Conservation (phyloP, 2,797 vertebrate genomes). For the Channallabes apus region DNA sequence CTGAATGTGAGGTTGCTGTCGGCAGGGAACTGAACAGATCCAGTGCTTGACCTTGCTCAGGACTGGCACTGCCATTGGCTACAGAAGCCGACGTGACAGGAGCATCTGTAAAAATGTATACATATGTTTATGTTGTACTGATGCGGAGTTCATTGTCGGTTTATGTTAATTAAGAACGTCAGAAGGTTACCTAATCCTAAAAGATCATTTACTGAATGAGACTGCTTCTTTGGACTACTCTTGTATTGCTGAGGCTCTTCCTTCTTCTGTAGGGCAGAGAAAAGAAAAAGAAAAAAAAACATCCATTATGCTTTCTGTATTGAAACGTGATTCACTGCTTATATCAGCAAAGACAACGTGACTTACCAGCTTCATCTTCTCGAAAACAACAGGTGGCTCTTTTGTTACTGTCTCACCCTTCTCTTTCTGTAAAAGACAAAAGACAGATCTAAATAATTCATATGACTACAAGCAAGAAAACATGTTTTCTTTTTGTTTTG, state of each 20-base stretch:
- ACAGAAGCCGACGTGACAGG: conserved; percentile 74
- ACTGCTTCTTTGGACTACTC: conserved; percentile 80
- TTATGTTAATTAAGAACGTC: neutral
- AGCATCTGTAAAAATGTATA: conserved; percentile 72
- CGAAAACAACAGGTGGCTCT: conserved; percentile 88
- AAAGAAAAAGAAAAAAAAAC: neutral
- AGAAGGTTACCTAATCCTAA: conserved; percentile 86
- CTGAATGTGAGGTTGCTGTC: conserved; percentile 71
- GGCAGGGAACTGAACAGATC: conserved; percentile 87
- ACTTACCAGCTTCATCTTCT: conserved; percentile 96
- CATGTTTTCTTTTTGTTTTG: neutral
- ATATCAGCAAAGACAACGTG: conserved; percentile 21
- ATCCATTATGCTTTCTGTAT: neutral
- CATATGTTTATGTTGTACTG: neutral
- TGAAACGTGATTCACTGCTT: neutral
- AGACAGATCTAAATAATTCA: neutral
- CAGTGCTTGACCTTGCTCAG: conserved; percentile 80
- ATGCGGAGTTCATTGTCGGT: neutral
- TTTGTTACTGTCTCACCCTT: conserved; percentile 84
- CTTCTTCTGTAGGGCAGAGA: conserved; percentile 80
- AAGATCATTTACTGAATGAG: conserved; percentile 86
- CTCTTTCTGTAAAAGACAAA: conserved; percentile 81
- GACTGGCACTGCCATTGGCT: conserved; percentile 77
- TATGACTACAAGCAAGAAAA: neutral
- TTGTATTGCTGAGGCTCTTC: conserved; percentile 76